Conservation (phyloP, 2,888 invertebrate species). For the Thyatira batis region DNA sequence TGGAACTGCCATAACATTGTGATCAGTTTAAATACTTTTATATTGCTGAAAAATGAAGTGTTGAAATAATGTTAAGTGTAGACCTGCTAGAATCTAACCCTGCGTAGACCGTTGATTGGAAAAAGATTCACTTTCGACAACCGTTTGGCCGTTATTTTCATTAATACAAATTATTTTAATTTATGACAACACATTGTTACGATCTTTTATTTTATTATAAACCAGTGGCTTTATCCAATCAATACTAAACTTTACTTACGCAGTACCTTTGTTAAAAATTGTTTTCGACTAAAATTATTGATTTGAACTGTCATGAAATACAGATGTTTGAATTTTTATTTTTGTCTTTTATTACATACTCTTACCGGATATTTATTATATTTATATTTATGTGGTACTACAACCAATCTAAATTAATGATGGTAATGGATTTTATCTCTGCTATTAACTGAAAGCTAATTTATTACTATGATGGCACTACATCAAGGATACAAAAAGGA, state of each 20-base stretch:
- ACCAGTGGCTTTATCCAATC: conserved; percentile 76
- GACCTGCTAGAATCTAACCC: conserved; percentile 77
- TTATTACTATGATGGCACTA: too few relatives aligned
- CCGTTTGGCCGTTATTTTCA: conserved; percentile 50
- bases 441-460: too few relatives aligned
- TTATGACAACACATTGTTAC: conserved; percentile 41
- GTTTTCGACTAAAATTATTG: conserved; percentile 78
- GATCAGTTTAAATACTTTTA: conserved; percentile 82
- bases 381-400: too few relatives aligned
- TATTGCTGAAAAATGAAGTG: conserved; percentile 74
- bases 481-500: too few relatives aligned
- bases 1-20: conserved; percentile 80
- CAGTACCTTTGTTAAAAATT: conserved; percentile 76
- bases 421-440: too few relatives aligned
- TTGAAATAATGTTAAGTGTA: conserved; percentile 76
- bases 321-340: conserved; percentile 78
- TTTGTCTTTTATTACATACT: conserved; percentile 30
- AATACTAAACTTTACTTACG: conserved; percentile 62
- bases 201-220: conserved; percentile 24
- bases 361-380: too few relatives aligned
- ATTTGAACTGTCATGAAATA: conserved; percentile 77
- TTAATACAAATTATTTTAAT: conserved; percentile 47
- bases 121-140: conserved; percentile 48
- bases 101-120: conserved; percentile 75
- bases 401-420: too few relatives aligned